Conservation (phyloP, 2,113 vertebrate species). For the Eptatretus burgeri region DNA sequence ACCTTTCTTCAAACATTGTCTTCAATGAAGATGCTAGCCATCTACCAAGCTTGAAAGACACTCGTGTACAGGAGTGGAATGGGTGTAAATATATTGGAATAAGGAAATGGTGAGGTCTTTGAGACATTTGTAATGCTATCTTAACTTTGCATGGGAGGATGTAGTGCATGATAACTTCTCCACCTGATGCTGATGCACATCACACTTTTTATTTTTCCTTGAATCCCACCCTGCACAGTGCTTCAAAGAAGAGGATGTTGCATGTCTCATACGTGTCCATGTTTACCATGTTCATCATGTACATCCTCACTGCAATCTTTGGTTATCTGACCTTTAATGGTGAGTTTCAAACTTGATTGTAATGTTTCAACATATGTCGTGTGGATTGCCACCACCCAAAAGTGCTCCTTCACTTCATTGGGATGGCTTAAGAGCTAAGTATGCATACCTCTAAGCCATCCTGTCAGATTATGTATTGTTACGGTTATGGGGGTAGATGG, state of each 20-base stretch:
- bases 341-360: constrained; percentile 17
- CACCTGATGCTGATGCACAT: no score
- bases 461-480: background rate
- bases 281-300: constrained; percentile 86
- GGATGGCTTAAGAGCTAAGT: background rate
- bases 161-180: no score
- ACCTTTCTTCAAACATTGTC: no score
- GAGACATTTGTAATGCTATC: no score
- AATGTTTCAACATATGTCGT: background rate
- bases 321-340: constrained; percentile 86
- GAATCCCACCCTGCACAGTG: constrained; percentile 23
- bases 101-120: no score
- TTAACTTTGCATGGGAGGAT: no score
- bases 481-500: constrained; percentile 11
- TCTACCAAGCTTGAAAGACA: no score
- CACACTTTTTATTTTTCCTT: constrained; percentile 2
- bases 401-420: background rate
- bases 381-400: background rate
- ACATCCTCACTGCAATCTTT: constrained; percentile 72
- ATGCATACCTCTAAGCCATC: constrained; percentile 1
- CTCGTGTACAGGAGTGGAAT: no score
- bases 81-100: no score
- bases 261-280: constrained; percentile 78
- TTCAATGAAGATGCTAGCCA: no score
- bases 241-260: constrained; percentile 70